Evolutionary conservation across 2,797 vertebrate genomes (phyloP).

Genomic region (Myoxocephalus aenaeus): DNA sequence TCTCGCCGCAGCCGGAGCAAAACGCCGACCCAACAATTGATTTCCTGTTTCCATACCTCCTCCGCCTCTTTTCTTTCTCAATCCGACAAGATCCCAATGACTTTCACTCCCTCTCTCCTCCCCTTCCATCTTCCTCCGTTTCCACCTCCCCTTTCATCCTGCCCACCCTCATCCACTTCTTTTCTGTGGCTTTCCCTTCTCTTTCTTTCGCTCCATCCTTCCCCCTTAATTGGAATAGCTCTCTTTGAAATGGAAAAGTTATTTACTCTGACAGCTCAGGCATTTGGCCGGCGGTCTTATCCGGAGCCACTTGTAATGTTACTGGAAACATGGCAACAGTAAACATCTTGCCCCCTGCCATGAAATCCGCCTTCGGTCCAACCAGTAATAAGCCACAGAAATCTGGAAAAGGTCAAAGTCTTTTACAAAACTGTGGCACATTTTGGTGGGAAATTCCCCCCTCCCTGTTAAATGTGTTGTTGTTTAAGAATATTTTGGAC

Average conservation of each 20-base stretch:
- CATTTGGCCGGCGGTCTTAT: slow-evolving; percentile 71
- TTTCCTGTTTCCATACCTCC: slow-evolving; percentile 77
- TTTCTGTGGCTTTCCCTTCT: slow-evolving; percentile 66
- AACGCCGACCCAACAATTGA: slow-evolving; percentile 73
- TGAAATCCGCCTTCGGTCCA: slow-evolving; percentile 47
- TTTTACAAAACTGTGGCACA: slow-evolving; percentile 30
- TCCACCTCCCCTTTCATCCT: slow-evolving; percentile 58
- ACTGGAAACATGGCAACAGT: slow-evolving; percentile 74
- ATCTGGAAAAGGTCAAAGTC: slow-evolving; percentile 59
- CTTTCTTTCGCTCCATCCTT: slow-evolving; percentile 60
- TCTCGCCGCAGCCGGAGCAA: slow-evolving; percentile 50
- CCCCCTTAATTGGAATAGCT: slow-evolving; percentile 73
- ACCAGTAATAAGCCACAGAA: slow-evolving; percentile 59
- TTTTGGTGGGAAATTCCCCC: slow-evolving; percentile 24
- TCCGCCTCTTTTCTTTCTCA: slow-evolving; percentile 61
- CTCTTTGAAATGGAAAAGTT: slow-evolving; percentile 79
- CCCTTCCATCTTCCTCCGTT: slow-evolving; percentile 45
- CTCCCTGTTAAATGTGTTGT: slow-evolving; percentile 11
- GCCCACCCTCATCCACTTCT: slow-evolving; percentile 57
- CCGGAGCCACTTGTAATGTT: slow-evolving; percentile 71
- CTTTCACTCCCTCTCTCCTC: slow-evolving; percentile 68
- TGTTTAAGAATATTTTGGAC: slow-evolving; percentile 5
- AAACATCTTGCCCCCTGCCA: slow-evolving; percentile 68
- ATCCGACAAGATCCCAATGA: slow-evolving; percentile 79
- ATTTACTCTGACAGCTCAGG: slow-evolving; percentile 77